Conservation (phyloP, 2,888 invertebrate species). For the Mythimna ferrago region DNA sequence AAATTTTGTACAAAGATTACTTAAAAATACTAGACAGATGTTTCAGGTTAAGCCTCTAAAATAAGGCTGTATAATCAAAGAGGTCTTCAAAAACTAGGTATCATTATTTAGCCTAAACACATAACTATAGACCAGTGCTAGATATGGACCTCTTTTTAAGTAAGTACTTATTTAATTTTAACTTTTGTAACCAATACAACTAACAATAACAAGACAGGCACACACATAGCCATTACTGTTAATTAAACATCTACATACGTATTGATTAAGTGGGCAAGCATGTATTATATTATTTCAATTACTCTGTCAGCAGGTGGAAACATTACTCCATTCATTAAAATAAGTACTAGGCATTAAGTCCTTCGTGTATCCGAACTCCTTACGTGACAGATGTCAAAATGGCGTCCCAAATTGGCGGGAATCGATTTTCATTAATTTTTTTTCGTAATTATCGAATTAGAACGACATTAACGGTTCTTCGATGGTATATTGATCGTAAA, state of each 20-base stretch:
- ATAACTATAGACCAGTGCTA: no score
- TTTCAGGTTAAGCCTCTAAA: no score
- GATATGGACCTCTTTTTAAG: no score
- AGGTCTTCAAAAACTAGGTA: no score
- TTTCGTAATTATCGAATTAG: constrained; percentile 54
- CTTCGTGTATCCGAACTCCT: constrained; percentile 46
- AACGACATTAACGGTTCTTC: constrained; percentile 40
- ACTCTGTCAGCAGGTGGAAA: constrained; percentile 46
- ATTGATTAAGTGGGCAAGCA: constrained; percentile 21
- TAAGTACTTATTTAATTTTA: no score
- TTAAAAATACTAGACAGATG: no score
- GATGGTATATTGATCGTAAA: constrained; percentile 40
- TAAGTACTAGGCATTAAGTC: constrained; percentile 49
- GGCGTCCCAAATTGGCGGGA: constrained; percentile 53
- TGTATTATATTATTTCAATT: constrained; percentile 49
- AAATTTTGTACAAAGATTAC: no score
- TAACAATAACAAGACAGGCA: neutral
- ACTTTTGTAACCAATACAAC: no score
- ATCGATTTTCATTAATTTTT: constrained; percentile 53
- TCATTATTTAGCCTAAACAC: no score
- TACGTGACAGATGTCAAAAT: constrained; percentile 58
- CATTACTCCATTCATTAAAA: constrained; percentile 41
- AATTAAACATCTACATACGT: constrained; percentile 23
- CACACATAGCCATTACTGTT: neutral
- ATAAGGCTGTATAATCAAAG: no score